These are phyloP conservation scores for Hemibagrus guttatus DNA, from an alignment of 2,797 vertebrate species.

Conservation along the genomic window DNA sequence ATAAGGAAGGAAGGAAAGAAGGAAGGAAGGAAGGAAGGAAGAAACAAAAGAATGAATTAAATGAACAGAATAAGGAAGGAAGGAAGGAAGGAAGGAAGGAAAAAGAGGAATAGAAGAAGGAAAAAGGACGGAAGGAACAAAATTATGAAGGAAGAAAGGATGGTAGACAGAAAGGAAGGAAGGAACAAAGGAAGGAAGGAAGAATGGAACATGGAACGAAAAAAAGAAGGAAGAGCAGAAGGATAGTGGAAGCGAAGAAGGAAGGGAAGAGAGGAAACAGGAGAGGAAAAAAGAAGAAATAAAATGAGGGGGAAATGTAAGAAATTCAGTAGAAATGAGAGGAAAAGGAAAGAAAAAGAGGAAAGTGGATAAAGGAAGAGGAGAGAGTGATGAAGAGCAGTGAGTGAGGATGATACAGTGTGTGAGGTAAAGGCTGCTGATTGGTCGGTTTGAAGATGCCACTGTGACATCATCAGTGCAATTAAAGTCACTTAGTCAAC, in stretches of 20 bases:
- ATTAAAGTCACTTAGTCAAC: not conserved
- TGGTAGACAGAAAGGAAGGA: not conserved
- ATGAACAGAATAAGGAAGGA: not conserved
- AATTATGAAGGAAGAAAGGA: not conserved
- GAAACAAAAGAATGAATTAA: not conserved
- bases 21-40: not conserved
- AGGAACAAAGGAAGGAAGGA: not conserved
- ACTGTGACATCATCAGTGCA: not conserved
- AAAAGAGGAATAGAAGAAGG: not conserved
- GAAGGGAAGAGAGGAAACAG: not conserved
- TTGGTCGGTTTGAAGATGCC: not conserved
- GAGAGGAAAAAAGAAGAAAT: not conserved
- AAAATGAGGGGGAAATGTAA: not conserved
- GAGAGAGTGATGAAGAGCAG: not conserved
- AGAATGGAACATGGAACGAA: no score
- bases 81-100: not conserved
- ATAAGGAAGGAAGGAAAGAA: not conserved
- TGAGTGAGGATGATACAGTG: not conserved
- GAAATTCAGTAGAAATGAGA: not conserved
- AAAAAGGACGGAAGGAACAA: not conserved
- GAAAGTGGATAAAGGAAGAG: not conserved
- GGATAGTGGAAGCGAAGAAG: not conserved
- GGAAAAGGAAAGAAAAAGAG: not conserved
- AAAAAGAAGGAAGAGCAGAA: not conserved
- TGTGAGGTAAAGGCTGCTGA: not conserved